Conservation (phyloP, 1,140 invertebrate species). For the Centruroides sculpturatus region DNA sequence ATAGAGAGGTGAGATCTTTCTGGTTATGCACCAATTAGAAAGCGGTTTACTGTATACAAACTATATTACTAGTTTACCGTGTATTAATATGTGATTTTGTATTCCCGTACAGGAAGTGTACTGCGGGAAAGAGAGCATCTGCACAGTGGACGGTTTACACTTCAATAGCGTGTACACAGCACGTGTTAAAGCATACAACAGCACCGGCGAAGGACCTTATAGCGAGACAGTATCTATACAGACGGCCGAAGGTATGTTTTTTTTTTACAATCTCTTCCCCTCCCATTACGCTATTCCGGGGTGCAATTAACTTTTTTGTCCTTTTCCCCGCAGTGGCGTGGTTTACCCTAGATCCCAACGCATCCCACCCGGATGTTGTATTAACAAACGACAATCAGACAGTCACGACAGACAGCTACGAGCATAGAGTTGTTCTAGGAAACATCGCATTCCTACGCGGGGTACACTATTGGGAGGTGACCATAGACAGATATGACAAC, state of each 20-base stretch:
- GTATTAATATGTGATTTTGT: constrained; percentile 22
- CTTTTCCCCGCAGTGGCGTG: constrained; percentile 60
- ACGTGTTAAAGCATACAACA: constrained; percentile 93
- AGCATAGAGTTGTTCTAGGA: constrained; percentile 79
- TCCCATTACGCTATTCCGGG: background rate
- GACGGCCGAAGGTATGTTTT: constrained; percentile 75
- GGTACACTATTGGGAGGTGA: constrained; percentile 90
- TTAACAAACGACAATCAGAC: constrained; percentile 73
- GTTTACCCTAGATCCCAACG: constrained; percentile 74
- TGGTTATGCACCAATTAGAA: too few species aligned
- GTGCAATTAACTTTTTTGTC: background rate
- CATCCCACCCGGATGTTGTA: constrained; percentile 53
- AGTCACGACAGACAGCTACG: constrained; percentile 79
- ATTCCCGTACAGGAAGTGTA: constrained; percentile 69
- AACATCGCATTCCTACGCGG: constrained; percentile 86
- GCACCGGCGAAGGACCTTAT: constrained; percentile 85
- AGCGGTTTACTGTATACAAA: too few species aligned
- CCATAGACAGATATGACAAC: constrained; percentile 80
- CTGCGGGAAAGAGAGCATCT: constrained; percentile 89
- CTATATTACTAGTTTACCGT: background rate
- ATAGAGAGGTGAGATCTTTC: too few species aligned
- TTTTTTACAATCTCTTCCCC: background rate
- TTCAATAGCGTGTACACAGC: constrained; percentile 95
- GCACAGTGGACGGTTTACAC: constrained; percentile 92
- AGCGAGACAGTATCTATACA: constrained; percentile 88